Evolutionary conservation across 2,113 vertebrate genomes (phyloP), one percentile per base, ranked within the genome.

Genomic region (Nothocercus nigrocapillus): DNA sequence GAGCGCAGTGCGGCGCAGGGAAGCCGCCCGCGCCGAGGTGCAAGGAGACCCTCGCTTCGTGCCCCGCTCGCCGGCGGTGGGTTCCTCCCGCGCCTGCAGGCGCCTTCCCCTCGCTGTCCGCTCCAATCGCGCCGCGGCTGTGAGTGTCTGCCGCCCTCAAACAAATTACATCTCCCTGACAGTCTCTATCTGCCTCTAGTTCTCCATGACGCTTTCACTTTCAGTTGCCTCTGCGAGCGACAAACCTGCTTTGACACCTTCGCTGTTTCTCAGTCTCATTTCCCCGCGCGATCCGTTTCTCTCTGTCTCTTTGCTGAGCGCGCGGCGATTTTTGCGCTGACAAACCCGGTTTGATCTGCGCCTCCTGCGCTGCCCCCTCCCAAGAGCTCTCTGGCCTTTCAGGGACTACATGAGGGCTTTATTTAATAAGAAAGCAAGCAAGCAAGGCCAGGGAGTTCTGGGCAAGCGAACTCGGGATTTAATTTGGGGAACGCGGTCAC

Each of bases 81-180:
- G 82, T 16, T 51, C 24, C 88, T 88, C 81, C 64, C 73, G 66
- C 82, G 66, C 7, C 34, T 25, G 7, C 16, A 3, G 4, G 30
- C 32, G 30, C 66, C 82, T 84, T 38, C 84, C 86, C 75, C 82
- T 80, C 80, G 79, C 94, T 92, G 95, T 92, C 94, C 38, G 7
- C 91, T 89, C 89, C 97, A 85, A 7, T 61, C 93, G 76, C 95
- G 51, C n/a, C 0, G 1, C 38, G 82, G 67, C 68, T 11, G 45
- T 21, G 76, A 88, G 96, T 87, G 96, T 96, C 98, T 97, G 97
- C 94, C 94, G 96, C 97, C 97, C 97, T 97, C 95, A 93, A 95
- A 97, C 91, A 97, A 98, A 98, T 98, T 98, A 98, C 99, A 98
- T 98, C 98, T 98, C 98, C 93, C 98, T 98, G 99, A 99, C 98